phyloP scores from a whole-genome alignment of 2,888 invertebrate species.

The Teinopalpus imperialis region DNA sequence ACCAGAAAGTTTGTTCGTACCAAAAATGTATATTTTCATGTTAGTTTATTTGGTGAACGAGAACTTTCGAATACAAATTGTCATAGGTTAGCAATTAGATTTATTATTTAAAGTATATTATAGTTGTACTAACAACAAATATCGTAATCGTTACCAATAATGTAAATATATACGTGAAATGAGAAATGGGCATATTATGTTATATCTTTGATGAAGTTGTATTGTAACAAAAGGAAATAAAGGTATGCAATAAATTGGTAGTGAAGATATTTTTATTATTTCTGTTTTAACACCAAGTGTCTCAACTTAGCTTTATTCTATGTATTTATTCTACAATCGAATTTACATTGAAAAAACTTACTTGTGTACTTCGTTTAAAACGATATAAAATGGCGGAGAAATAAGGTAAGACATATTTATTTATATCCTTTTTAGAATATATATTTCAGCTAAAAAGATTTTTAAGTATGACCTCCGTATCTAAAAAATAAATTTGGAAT shows the following conservation, averaged over 20 bases:
- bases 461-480: too few relatives aligned
- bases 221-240: slow-evolving; percentile 53
- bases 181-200: slow-evolving; percentile 57
- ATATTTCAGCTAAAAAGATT: too few relatives aligned
- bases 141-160: slow-evolving; percentile 67
- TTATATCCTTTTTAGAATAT: too few relatives aligned
- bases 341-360: too few relatives aligned
- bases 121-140: slow-evolving; percentile 48
- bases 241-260: slow-evolving; percentile 73
- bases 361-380: too few relatives aligned
- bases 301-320: too few relatives aligned
- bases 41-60: slow-evolving; percentile 69
- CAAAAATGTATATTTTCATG: slow-evolving; percentile 75
- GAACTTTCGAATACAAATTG: slow-evolving; percentile 73
- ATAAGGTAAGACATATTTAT: slow-evolving; percentile 1
- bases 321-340: too few relatives aligned
- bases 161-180: slow-evolving; percentile 52
- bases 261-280: slow-evolving; percentile 43
- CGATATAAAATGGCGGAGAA: background rate
- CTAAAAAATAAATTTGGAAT: too few relatives aligned
- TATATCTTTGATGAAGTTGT: slow-evolving; percentile 36
- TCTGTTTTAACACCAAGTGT: slow-evolving; percentile 32
- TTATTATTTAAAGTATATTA: slow-evolving; percentile 64
- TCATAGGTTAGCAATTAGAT: slow-evolving; percentile 57
- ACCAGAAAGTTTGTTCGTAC: slow-evolving; percentile 71